A percentile compares a stretch with the other conserved stretches of the same genome.
Evolutionary conservation across 2,797 vertebrate species (phyloP).

Genomic region (Cetoscarus ocellatus): DNA sequence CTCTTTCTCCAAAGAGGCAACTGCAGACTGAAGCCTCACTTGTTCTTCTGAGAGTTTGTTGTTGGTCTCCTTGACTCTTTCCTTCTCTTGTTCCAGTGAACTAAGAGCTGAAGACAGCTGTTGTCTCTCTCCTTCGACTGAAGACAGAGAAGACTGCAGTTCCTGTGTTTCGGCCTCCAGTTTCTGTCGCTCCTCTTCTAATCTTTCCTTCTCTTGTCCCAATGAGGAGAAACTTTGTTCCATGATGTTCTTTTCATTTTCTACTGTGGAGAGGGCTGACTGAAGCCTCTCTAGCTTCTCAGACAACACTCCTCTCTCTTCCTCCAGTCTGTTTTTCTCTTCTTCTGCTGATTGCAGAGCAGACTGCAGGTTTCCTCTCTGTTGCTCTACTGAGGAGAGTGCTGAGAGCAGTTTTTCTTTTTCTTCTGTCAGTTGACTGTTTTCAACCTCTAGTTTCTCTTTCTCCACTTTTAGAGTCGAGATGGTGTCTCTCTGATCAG

Average conservation of each 20-base stretch:
- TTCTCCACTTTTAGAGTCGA: constrained; percentile 49
- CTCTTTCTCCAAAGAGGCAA: constrained; percentile 77
- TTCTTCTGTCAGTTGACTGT: constrained; percentile 40
- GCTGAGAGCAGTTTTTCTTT: constrained; percentile 41
- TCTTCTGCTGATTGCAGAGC: constrained; percentile 36
- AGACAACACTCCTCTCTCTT: constrained; percentile 20
- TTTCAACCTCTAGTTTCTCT: constrained; percentile 48
- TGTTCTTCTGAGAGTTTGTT: constrained; percentile 49
- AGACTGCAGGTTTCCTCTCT: constrained; percentile 46
- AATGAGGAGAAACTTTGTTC: constrained; percentile 45
- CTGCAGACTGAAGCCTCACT: constrained; percentile 45
- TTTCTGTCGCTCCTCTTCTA: constrained; percentile 48
- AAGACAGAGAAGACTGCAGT: constrained; percentile 48
- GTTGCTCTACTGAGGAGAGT: constrained; percentile 44
- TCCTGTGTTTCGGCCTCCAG: constrained; percentile 48
- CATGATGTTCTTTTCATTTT: constrained; percentile 51
- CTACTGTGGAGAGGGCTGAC: constrained; percentile 25
- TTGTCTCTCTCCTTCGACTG: constrained; percentile 53
- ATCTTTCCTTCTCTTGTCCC: constrained; percentile 46
- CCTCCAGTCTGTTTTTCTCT: constrained; percentile 49
- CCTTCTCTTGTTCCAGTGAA: constrained; percentile 60
- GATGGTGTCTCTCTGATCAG: constrained; percentile 40
- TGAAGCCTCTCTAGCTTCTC: constrained; percentile 49
- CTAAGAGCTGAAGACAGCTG: constrained; percentile 43
- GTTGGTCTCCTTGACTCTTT: constrained; percentile 41